phyloP scores from a whole-genome alignment of 2,797 vertebrate genomes.

The Loris lydekkerianus region DNA sequence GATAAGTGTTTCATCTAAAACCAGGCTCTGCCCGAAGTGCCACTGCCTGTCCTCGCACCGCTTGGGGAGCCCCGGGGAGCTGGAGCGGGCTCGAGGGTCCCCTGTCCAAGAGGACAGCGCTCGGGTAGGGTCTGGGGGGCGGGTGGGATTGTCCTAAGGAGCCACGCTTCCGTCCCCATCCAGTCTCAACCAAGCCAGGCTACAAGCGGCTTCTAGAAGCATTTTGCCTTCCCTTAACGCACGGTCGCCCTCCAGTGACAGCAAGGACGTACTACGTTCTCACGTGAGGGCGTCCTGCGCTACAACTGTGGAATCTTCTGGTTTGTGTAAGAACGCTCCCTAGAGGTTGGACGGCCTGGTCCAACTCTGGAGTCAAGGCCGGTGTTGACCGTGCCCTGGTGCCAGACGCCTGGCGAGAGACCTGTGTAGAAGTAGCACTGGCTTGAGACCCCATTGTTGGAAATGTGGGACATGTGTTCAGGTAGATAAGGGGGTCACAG shows the following conservation, averaged over 20 bases:
- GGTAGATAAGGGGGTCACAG: not conserved
- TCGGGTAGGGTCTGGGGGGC: not conserved
- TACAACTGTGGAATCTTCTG: not conserved
- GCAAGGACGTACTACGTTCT: not conserved
- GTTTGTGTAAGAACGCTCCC: not conserved
- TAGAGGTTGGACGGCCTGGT: not conserved
- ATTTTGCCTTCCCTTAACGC: not conserved
- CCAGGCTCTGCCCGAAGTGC: not conserved
- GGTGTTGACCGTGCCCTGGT: not conserved
- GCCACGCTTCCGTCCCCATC: fast-evolving
- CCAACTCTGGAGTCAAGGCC: not conserved
- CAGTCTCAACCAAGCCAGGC: fast-evolving
- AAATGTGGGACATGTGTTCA: not conserved
- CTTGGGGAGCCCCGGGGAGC: too few species aligned
- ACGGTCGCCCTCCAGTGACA: slow-evolving; percentile 72
- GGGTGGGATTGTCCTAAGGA: not conserved
- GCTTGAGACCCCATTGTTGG: too few species aligned
- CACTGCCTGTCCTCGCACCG: not conserved
- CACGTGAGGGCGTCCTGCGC: fast-evolving
- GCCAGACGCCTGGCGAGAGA: fast-evolving
- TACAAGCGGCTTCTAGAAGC: fast-evolving
- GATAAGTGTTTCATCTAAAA: not conserved
- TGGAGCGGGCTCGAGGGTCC: not conserved
- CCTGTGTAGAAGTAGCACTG: not conserved
- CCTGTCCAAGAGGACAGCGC: not conserved